Evolutionary conservation across 30 jellyfish, hydroid and myxozoan species (phyloP), one percentile per base, ranked within the genome.

Genomic region (Cassiopea xamachana): DNA sequence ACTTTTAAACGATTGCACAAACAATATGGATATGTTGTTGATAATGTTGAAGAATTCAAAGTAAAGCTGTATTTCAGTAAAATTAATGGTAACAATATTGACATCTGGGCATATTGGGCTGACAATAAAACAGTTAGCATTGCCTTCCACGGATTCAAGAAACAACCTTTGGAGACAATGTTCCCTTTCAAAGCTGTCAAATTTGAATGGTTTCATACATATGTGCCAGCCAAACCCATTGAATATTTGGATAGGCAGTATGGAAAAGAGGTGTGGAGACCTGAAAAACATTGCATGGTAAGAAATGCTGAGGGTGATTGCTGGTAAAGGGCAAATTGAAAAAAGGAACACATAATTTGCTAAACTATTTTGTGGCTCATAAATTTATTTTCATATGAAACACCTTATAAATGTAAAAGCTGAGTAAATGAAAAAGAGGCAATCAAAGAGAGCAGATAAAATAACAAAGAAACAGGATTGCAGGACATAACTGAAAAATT

Each of bases 21-120:
- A 48, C 80, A 61, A 45, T 88, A 83, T 76, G 97, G 97, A 43
- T 90, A 92, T 80, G 76, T 12, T 3, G 85, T 44, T 7, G 81
- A 72, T 3, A 45, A 82, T 1, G 94, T 70, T n/a, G 98, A 96
- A 51, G 88, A 64, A 2, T 73, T 60, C 71, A 96, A 96, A 85
- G 73, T 92, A 69, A 88, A 86, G 69, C 48, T 96, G 27, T 85
- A 68, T 48, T 79, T 64, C 64, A 96, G 99, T 70, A 74, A 48
- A 60, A 60, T 16, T 0, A 96, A 96, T 77, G 72, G 77, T 44
- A 81, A 62, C 50, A 61, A 64, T 51, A 77, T 96, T 27, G 99
- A 96, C 68, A 60, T 96, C 17, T 96, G 99, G 99, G 97, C 97
- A 1, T 96, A 77, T 88, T 84, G 79, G 76, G 78, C 70, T 50